A percentile compares a stretch with the other conserved stretches of the same genome.
These are phyloP conservation scores for Vultur gryphus DNA, from an alignment of 2,797 vertebrate species.

Conservation along the genomic window DNA sequence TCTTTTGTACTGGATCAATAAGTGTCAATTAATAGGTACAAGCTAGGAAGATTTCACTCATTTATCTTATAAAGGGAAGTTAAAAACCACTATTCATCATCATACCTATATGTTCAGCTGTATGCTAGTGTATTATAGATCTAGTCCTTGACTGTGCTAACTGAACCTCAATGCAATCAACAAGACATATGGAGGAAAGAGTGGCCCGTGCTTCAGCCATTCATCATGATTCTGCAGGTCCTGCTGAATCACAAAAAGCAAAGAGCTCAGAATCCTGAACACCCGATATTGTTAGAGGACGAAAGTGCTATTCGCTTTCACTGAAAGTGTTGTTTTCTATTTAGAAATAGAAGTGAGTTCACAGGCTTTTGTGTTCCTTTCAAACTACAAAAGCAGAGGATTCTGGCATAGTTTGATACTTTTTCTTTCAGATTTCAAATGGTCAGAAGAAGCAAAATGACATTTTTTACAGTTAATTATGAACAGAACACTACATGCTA, in stretches of 20 bases:
- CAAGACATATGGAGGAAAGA: slow-evolving; percentile 40
- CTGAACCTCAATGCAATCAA: slow-evolving; percentile 36
- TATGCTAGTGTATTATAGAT: background rate
- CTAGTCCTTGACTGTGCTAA: background rate
- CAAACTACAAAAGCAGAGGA: background rate
- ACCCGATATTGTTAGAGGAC: background rate
- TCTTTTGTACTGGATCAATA: slow-evolving; percentile 34
- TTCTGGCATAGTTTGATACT: background rate
- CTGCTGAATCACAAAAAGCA: slow-evolving; percentile 31
- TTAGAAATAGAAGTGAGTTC: background rate
- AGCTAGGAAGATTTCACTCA: slow-evolving; percentile 4
- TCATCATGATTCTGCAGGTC: slow-evolving; percentile 36
- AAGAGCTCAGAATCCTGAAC: background rate
- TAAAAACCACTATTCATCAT: slow-evolving; percentile 49
- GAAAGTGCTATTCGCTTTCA: background rate
- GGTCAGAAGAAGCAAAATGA: background rate
- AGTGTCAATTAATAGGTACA: slow-evolving; percentile 21
- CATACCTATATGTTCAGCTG: background rate
- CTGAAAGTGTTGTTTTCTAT: background rate
- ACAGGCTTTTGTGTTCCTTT: background rate
- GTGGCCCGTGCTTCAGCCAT: slow-evolving; percentile 18
- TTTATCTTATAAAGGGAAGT: slow-evolving; percentile 45
- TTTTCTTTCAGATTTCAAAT: background rate
- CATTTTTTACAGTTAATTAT: background rate
- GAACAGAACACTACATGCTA: background rate